Conservation (phyloP, 2,113 vertebrate species). For the Cyprinus carpio region DNA sequence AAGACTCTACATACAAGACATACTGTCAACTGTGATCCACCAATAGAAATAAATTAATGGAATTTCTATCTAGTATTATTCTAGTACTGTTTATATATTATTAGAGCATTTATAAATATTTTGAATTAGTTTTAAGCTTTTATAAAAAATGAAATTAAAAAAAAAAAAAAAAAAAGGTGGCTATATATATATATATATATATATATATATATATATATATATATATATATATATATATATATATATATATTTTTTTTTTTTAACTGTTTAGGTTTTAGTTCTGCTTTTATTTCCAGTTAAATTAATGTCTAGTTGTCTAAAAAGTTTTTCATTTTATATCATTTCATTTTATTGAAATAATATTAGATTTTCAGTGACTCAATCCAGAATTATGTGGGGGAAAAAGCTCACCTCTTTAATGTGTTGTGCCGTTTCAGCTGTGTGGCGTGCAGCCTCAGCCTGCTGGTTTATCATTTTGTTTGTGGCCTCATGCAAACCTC, state of each 20-base stretch:
- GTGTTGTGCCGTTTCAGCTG: conserved; percentile 79
- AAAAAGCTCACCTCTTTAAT: conserved; percentile 79
- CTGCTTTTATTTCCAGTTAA: neutral
- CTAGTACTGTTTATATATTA: neutral
- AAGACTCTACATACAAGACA: too few species aligned
- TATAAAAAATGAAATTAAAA: too few species aligned
- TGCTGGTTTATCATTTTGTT: conserved; percentile 85
- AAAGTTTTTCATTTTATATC: neutral
- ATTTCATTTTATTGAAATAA: too few species aligned
- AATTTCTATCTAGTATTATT: neutral
- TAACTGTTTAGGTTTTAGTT: neutral
- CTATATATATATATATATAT: too few species aligned
- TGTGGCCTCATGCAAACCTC: conserved; percentile 76
- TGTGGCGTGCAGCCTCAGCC: conserved; percentile 75
- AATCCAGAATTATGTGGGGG: neutral
- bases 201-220: too few species aligned
- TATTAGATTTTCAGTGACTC: neutral
- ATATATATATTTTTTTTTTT: too few species aligned
- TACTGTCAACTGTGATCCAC: too few species aligned
- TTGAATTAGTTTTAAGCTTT: neutral
- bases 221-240: too few species aligned
- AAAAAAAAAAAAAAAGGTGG: too few species aligned
- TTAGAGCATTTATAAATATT: neutral
- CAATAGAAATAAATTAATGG: too few species aligned
- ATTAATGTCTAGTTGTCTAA: neutral